Evolutionary conservation across 1,140 invertebrate species (phyloP).

Genomic region (Cydia splendana): DNA sequence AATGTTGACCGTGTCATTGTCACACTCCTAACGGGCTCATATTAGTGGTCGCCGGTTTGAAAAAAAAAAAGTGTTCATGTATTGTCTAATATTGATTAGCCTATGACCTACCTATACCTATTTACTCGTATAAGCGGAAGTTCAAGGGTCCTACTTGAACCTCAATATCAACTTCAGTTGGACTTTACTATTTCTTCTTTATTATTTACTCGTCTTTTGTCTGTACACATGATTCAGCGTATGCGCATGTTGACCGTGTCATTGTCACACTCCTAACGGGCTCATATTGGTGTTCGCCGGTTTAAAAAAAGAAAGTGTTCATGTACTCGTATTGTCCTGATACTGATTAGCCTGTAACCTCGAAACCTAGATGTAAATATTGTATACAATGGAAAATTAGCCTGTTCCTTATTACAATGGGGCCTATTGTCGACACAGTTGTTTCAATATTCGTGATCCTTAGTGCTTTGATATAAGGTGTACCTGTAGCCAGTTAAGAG

Average conservation of each 20-base stretch:
- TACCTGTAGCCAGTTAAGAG: too few relatives aligned
- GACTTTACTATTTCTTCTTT: not conserved
- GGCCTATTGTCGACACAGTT: too few relatives aligned
- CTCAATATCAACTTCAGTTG: too few relatives aligned
- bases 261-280: constrained; percentile 9
- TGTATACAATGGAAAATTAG: not conserved
- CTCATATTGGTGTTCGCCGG: not conserved
- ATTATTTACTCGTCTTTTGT: not conserved
- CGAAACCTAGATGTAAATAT: not conserved
- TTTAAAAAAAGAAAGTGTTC: constrained; percentile 4
- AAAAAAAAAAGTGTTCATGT: not conserved
- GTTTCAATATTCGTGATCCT: too few relatives aligned
- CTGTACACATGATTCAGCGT: not conserved
- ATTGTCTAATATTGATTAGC: not conserved
- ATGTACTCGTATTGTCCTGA: not conserved
- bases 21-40: not conserved
- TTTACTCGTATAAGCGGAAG: too few relatives aligned
- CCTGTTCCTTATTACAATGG: too few relatives aligned
- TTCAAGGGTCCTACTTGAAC: too few relatives aligned
- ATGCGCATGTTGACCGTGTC: not conserved
- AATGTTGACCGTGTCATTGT: constrained; percentile 9
- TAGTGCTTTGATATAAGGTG: too few relatives aligned
- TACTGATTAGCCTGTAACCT: not conserved
- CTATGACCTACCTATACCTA: not conserved
- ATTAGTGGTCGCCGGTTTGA: not conserved